phyloP scores from a whole-genome alignment of 2,888 invertebrate genomes.

The Nysson spinosus region DNA sequence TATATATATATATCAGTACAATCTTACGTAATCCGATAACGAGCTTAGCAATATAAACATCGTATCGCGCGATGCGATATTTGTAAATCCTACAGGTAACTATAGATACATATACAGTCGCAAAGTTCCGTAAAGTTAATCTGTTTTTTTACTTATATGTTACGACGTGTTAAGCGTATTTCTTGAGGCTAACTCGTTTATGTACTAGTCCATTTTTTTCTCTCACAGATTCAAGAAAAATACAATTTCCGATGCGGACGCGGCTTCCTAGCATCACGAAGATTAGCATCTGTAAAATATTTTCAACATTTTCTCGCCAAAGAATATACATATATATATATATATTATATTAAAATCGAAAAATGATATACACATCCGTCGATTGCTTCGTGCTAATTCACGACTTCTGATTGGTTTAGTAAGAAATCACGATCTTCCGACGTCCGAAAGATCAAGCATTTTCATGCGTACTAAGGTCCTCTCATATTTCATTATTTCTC shows the following conservation, averaged over 20 bases:
- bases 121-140: conserved; percentile 22
- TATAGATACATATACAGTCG: conserved; percentile 53
- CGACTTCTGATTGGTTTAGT: not conserved
- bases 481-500: too few species aligned
- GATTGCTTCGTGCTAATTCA: not conserved
- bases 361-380: not conserved
- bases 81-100: conserved; percentile 45
- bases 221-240: conserved; percentile 16
- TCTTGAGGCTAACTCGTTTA: conserved; percentile 37
- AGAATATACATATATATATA: too few species aligned
- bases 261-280: not conserved
- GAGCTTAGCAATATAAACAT: conserved; percentile 54
- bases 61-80: conserved; percentile 36
- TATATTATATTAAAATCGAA: conserved; percentile 5
- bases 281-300: conserved; percentile 15
- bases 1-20: conserved; percentile 50
- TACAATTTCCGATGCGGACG: conserved; percentile 13
- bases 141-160: conserved; percentile 23
- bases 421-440: not conserved
- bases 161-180: conserved; percentile 50
- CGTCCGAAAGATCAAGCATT: not conserved
- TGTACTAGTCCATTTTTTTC: conserved; percentile 12
- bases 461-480: too few species aligned
- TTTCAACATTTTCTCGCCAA: not conserved
- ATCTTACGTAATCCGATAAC: conserved; percentile 49